A percentile compares a stretch with the other conserved stretches of the same genome.
Evolutionary conservation across 2,888 invertebrate species (phyloP).

Genomic region (Eilema caniola): DNA sequence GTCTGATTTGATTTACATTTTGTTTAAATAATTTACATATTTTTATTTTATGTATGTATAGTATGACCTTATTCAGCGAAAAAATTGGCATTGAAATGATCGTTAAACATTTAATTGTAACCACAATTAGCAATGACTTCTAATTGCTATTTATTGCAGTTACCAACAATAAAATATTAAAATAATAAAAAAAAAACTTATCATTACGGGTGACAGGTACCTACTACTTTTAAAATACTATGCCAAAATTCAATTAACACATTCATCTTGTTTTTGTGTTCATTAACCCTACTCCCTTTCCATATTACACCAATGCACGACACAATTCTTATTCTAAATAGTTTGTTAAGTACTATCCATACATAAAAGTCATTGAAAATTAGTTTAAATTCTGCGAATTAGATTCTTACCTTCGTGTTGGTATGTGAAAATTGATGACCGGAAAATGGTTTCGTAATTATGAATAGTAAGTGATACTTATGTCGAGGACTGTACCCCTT

Average conservation of each 20-base stretch:
- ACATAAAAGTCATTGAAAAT: background rate
- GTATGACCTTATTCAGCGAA: background rate
- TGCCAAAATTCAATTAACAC: too few relatives aligned
- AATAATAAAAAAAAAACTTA: too few relatives aligned
- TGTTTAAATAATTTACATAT: background rate
- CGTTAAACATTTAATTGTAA: background rate
- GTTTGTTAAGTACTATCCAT: too few relatives aligned
- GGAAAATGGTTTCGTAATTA: background rate
- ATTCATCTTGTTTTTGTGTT: too few relatives aligned
- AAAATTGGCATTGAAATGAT: background rate
- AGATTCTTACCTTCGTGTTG: background rate
- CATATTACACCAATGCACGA: too few relatives aligned
- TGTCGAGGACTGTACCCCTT: slow-evolving; percentile 20
- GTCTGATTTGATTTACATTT: background rate
- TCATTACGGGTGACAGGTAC: too few relatives aligned
- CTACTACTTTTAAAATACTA: too few relatives aligned
- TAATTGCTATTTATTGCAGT: too few relatives aligned
- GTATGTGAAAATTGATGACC: background rate
- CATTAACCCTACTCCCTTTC: too few relatives aligned
- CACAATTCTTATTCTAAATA: too few relatives aligned
- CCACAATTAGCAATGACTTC: background rate
- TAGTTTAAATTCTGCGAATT: background rate
- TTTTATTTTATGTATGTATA: background rate
- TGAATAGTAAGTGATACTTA: slow-evolving; percentile 5
- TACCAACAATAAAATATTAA: too few relatives aligned